Percentiles rank a stretch among this genome's conserved stretches.
phyloP scores from a whole-genome alignment of 2,797 vertebrate species.

The Neopelma chrysocephalum region DNA sequence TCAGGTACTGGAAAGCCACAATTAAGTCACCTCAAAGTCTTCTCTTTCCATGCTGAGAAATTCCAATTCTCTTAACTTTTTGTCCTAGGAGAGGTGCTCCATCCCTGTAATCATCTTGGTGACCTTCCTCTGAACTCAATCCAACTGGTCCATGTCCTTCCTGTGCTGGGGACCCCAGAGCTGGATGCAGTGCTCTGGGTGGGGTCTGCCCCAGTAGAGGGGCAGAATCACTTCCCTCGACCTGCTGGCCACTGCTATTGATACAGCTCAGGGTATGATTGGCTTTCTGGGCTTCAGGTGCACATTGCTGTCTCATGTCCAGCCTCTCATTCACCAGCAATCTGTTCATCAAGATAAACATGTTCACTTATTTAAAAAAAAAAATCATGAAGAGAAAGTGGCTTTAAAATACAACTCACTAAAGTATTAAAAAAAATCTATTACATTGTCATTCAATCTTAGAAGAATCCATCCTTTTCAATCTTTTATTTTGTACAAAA shows the following conservation, averaged over 20 bases:
- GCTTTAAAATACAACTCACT: neutral
- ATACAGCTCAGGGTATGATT: rapidly evolving
- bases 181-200: neutral
- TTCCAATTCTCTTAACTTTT: neutral
- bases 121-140: rapidly evolving
- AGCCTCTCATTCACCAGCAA: neutral
- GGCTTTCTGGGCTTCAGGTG: neutral
- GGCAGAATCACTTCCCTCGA: rapidly evolving
- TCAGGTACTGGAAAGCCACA: neutral
- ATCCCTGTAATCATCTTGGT: neutral
- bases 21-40: neutral
- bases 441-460: neutral
- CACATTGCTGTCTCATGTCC: neutral
- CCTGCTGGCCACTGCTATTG: rapidly evolving
- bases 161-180: too few species aligned
- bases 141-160: neutral
- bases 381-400: neutral
- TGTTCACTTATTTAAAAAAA: neutral
- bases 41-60: neutral
- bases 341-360: neutral
- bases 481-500: neutral
- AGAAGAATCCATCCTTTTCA: neutral
- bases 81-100: neutral
- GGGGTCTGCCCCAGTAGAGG: neutral
- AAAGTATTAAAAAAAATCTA: neutral